A percentile compares a stretch with the other conserved stretches of the same genome.
phyloP scores from a whole-genome alignment of 2,113 vertebrate species.

The Odontesthes bonariensis region DNA sequence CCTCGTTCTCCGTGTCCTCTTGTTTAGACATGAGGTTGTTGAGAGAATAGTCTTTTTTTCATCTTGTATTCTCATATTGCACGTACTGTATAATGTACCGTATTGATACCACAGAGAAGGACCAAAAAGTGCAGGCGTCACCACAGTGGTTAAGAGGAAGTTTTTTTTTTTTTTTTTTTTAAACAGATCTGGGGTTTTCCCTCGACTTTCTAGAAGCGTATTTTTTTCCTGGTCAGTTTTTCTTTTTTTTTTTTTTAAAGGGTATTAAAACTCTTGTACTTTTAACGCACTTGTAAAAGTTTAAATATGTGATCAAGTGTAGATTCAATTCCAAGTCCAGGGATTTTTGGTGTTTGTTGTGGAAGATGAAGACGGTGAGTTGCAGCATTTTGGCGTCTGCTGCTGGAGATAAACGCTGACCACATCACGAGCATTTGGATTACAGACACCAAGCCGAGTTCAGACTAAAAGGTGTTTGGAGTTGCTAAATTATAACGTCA shows the following conservation, averaged over 20 bases:
- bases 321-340: not conserved
- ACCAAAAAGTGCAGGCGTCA: conserved; percentile 16
- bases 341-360: too few relatives aligned
- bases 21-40: conserved; percentile 46
- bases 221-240: not conserved
- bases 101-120: conserved; percentile 47
- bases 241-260: not conserved
- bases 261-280: too few relatives aligned
- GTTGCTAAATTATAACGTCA: too few relatives aligned
- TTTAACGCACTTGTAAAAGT: not conserved
- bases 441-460: too few relatives aligned
- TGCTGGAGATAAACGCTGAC: too few relatives aligned
- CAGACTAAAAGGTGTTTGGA: too few relatives aligned
- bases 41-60: conserved; percentile 24
- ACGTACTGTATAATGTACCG: conserved; percentile 32
- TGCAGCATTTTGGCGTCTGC: too few relatives aligned
- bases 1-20: not conserved
- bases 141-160: conserved; percentile 14
- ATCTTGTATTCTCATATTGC: conserved; percentile 15
- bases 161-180: not conserved
- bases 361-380: too few relatives aligned
- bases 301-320: not conserved
- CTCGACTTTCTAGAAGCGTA: conserved; percentile 43
- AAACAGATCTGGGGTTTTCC: conserved; percentile 41
- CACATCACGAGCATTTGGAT: too few relatives aligned